A percentile compares a stretch with the other conserved stretches of the same genome.
These are phyloP conservation scores for Stegostoma tigrinum DNA, from an alignment of 2,113 vertebrate species.

Conservation along the genomic window DNA sequence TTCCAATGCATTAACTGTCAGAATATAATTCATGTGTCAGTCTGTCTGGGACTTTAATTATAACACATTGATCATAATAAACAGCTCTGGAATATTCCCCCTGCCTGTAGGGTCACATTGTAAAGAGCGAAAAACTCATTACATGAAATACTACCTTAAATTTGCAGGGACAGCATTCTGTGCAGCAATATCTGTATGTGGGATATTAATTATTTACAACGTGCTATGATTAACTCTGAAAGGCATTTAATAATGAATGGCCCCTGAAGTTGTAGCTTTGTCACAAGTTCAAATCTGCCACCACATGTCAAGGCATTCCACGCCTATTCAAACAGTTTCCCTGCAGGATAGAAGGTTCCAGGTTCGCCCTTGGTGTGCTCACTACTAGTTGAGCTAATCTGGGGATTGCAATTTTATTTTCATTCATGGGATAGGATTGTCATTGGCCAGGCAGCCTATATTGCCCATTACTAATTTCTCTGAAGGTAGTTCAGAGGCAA, in stretches of 20 bases:
- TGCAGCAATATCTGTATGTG: not conserved
- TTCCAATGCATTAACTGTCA: not conserved
- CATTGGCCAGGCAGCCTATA: too few species aligned
- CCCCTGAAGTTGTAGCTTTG: not conserved
- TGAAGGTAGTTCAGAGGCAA: too few species aligned
- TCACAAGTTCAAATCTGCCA: not conserved
- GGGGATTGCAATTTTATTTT: too few species aligned
- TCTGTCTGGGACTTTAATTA: not conserved
- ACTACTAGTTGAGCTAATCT: not conserved
- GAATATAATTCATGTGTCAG: too few species aligned
- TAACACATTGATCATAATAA: not conserved
- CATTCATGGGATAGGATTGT: too few species aligned
- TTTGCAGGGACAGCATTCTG: not conserved
- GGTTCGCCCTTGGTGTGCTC: not conserved
- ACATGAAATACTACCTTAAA: not conserved
- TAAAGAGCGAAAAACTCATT: not conserved
- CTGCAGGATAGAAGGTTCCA: not conserved
- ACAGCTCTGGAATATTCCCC: not conserved
- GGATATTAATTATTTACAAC: constrained; percentile 1
- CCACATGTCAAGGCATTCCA: not conserved
- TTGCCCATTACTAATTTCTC: too few species aligned
- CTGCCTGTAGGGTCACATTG: not conserved
- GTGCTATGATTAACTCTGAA: not conserved
- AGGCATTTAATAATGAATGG: constrained; percentile 16
- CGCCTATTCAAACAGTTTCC: not conserved